Evolutionary conservation across 92 coral and sea anemone genomes (phyloP).

Genomic region (Parazoanthus swiftii): DNA sequence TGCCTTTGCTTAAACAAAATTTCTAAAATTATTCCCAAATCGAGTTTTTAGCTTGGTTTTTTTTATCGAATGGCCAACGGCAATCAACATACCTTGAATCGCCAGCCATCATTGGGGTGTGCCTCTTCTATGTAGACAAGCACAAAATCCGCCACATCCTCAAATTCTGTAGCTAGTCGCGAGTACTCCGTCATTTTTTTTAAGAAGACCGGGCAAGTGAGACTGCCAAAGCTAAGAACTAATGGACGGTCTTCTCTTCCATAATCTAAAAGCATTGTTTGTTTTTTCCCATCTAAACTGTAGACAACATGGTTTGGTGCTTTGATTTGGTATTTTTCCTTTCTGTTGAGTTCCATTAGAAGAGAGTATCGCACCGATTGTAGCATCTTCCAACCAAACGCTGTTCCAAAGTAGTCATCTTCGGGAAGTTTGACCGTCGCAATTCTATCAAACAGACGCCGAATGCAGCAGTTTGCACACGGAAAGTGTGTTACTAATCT

Average conservation of each 20-base stretch:
- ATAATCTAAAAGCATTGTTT: slow-evolving; percentile 41
- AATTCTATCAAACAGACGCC: background rate
- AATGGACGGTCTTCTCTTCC: slow-evolving; percentile 32
- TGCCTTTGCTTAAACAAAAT: too few relatives aligned
- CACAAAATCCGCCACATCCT: slow-evolving; percentile 44
- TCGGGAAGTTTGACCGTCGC: slow-evolving; percentile 9
- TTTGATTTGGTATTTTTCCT: slow-evolving; percentile 1
- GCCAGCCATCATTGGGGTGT: slow-evolving; percentile 52
- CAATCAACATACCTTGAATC: slow-evolving; percentile 27
- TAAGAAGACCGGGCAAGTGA: slow-evolving; percentile 47
- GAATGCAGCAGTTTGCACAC: background rate
- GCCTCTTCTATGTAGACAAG: slow-evolving; percentile 54
- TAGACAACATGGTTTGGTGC: slow-evolving; percentile 43
- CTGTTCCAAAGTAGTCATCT: slow-evolving; percentile 45
- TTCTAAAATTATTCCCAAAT: too few relatives aligned
- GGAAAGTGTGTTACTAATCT: background rate
- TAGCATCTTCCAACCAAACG: slow-evolving; percentile 49
- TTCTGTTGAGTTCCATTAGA: slow-evolving; percentile 37
- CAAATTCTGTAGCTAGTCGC: slow-evolving; percentile 26
- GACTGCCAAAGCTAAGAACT: slow-evolving; percentile 48
- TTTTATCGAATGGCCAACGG: background rate
- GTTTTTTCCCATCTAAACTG: slow-evolving; percentile 35
- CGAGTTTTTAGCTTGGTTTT: too few relatives aligned
- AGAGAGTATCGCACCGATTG: slow-evolving; percentile 36
- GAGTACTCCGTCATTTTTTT: slow-evolving; percentile 24